These are phyloP conservation scores for Promerops cafer DNA, from an alignment of 2,113 vertebrate species.

Conservation along the genomic window DNA sequence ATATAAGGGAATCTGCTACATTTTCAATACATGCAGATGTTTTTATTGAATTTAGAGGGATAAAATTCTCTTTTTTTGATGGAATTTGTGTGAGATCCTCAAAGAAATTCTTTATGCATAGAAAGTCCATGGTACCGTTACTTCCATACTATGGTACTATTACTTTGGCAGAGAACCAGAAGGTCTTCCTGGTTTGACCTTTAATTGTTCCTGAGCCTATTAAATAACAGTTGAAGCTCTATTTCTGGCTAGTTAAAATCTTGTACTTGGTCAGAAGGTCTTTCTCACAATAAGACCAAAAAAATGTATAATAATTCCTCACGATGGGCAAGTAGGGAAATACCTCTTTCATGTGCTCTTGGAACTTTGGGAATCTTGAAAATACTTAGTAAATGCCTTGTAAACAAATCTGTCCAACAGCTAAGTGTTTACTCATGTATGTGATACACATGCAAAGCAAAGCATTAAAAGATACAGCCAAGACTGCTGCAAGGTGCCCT, in stretches of 20 bases:
- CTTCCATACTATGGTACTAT: background rate
- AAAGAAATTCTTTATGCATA: background rate
- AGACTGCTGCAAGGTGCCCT: background rate
- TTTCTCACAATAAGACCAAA: background rate
- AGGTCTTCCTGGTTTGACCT: background rate
- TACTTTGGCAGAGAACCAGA: background rate
- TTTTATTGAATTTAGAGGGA: conserved; percentile 23
- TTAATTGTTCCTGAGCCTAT: background rate
- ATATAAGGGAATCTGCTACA: background rate
- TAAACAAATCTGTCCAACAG: background rate
- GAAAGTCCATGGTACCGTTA: background rate
- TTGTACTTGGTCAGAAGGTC: background rate
- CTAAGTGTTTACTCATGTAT: background rate
- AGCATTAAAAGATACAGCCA: background rate
- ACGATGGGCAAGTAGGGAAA: background rate
- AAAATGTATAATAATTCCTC: background rate
- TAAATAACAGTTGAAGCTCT: conserved; percentile 15
- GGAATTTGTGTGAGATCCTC: background rate
- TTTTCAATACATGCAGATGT: background rate
- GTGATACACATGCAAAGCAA: background rate
- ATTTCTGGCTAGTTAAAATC: conserved; percentile 29
- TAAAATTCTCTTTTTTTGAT: background rate
- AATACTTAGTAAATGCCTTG: background rate
- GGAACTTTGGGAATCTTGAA: background rate
- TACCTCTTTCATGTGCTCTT: background rate